phyloP scores from a whole-genome alignment of 2,888 invertebrate species.

The Andrena flavipes region DNA sequence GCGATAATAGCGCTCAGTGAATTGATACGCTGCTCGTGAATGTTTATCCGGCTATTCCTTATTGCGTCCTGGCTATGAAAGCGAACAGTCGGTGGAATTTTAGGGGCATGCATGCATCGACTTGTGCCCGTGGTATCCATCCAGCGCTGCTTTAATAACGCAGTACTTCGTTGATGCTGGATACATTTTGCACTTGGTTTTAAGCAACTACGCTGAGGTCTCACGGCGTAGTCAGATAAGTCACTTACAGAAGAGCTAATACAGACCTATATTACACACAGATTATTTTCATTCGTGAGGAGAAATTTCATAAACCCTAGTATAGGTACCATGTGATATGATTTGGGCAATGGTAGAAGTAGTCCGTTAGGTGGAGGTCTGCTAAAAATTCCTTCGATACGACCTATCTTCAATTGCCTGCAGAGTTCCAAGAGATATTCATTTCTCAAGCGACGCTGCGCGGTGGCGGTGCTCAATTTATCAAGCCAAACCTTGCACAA shows the following conservation, averaged over 20 bases:
- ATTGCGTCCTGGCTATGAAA: slow-evolving; percentile 28
- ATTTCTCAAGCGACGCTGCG: slow-evolving; percentile 78
- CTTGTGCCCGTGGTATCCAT: slow-evolving; percentile 23
- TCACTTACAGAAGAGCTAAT: slow-evolving; percentile 73
- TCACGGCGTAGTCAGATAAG: slow-evolving; percentile 66
- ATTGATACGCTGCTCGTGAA: slow-evolving; percentile 63
- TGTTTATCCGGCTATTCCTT: slow-evolving; percentile 18
- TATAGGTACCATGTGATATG: slow-evolving; percentile 69
- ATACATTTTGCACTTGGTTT: slow-evolving; percentile 43
- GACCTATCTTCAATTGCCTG: slow-evolving; percentile 74
- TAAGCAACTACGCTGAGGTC: slow-evolving; percentile 42
- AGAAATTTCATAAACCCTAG: slow-evolving; percentile 18
- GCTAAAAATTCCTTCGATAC: slow-evolving; percentile 74
- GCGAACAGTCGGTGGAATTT: slow-evolving; percentile 20
- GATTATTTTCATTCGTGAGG: slow-evolving; percentile 25
- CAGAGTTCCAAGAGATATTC: slow-evolving; percentile 78
- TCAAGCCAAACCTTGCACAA: slow-evolving; percentile 79
- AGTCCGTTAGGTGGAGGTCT: slow-evolving; percentile 74
- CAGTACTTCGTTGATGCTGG: slow-evolving; percentile 25
- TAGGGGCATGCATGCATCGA: slow-evolving; percentile 12
- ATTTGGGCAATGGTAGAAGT: slow-evolving; percentile 65
- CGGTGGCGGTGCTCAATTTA: slow-evolving; percentile 71
- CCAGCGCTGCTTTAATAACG: slow-evolving; percentile 18
- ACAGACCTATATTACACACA: slow-evolving; percentile 61
- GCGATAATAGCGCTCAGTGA: slow-evolving; percentile 60